Evolutionary conservation across 2,888 invertebrate species (phyloP).

Genomic region (Calameuta filiformis): DNA sequence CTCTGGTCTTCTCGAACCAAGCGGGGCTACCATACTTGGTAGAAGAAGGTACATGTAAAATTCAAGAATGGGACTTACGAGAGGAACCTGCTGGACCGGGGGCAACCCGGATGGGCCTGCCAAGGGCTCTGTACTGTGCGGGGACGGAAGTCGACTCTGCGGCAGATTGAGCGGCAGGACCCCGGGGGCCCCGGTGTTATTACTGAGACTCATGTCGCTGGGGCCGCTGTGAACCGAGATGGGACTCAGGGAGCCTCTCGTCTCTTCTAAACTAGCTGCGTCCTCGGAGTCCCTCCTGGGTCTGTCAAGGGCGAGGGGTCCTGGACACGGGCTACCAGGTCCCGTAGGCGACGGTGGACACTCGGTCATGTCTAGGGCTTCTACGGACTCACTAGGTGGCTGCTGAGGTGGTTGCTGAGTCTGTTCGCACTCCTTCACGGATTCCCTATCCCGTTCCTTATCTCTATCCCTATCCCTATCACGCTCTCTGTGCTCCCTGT

Average conservation of each 20-base stretch:
- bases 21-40: not conserved
- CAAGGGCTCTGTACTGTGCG: slow-evolving; percentile 75
- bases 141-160: slow-evolving; percentile 71
- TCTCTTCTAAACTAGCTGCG: slow-evolving; percentile 57
- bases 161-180: slow-evolving; percentile 54
- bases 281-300: slow-evolving; percentile 60
- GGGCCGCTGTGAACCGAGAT: slow-evolving; percentile 68
- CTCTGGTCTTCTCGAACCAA: not conserved
- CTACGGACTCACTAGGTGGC: slow-evolving; percentile 48
- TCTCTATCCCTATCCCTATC: slow-evolving; percentile 42
- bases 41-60: not conserved
- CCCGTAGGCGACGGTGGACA: slow-evolving; percentile 39
- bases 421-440: slow-evolving; percentile 38
- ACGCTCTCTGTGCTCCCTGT: slow-evolving; percentile 31
- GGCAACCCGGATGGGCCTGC: slow-evolving; percentile 87
- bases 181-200: slow-evolving; percentile 66
- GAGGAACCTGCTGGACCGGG: slow-evolving; percentile 89
- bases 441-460: slow-evolving; percentile 32
- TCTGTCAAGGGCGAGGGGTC: slow-evolving; percentile 58
- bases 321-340: slow-evolving; percentile 63
- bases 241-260: slow-evolving; percentile 62
- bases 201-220: slow-evolving; percentile 70
- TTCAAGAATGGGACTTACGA: slow-evolving; percentile 71
- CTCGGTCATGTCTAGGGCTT: slow-evolving; percentile 54
- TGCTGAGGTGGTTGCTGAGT: slow-evolving; percentile 32